phyloP scores from a whole-genome alignment of 2,888 invertebrate genomes.

The Saturnia pavonia region DNA sequence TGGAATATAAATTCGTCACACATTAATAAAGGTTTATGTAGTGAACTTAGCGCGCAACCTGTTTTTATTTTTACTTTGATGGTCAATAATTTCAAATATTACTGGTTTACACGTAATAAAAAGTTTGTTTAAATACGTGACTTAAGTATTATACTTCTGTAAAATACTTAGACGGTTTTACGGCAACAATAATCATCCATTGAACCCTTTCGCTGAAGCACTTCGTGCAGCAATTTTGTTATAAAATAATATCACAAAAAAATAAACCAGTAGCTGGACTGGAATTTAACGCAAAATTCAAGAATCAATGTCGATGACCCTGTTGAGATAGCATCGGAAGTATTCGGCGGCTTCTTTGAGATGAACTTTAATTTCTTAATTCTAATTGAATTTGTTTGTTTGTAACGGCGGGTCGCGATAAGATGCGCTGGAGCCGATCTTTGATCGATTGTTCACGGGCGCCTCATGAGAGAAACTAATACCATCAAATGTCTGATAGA shows the following conservation, averaged over 20 bases:
- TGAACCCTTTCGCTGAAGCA: conserved; percentile 8
- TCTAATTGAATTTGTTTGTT: conserved; percentile 81
- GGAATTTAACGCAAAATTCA: conserved; percentile 53
- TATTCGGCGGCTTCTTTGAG: conserved; percentile 67
- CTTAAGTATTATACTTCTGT: conserved; percentile 15
- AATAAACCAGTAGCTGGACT: conserved; percentile 41
- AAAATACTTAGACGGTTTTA: conserved; percentile 16
- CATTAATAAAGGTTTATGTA: conserved; percentile 2
- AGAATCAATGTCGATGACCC: conserved; percentile 60
- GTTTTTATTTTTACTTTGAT: conserved; percentile 24
- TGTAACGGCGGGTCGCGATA: conserved; percentile 57
- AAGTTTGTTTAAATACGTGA: conserved; percentile 43
- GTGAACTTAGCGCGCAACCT: conserved; percentile 18
- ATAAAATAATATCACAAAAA: conserved; percentile 24
- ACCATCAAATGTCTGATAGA: conserved; percentile 58
- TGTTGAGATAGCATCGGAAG: conserved; percentile 56
- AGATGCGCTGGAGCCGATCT: conserved; percentile 48
- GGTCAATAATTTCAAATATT: conserved; percentile 28
- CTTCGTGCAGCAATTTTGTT: background rate
- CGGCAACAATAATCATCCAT: conserved; percentile 3
- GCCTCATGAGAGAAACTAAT: conserved; percentile 41
- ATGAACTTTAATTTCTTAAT: conserved; percentile 74
- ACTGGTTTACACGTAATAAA: conserved; percentile 47
- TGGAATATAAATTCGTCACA: background rate
- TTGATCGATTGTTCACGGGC: conserved; percentile 58